A percentile compares a stretch with the other conserved stretches of the same genome.
Evolutionary conservation across 2,113 vertebrate genomes (phyloP).

Genomic region (Sitta europaea): DNA sequence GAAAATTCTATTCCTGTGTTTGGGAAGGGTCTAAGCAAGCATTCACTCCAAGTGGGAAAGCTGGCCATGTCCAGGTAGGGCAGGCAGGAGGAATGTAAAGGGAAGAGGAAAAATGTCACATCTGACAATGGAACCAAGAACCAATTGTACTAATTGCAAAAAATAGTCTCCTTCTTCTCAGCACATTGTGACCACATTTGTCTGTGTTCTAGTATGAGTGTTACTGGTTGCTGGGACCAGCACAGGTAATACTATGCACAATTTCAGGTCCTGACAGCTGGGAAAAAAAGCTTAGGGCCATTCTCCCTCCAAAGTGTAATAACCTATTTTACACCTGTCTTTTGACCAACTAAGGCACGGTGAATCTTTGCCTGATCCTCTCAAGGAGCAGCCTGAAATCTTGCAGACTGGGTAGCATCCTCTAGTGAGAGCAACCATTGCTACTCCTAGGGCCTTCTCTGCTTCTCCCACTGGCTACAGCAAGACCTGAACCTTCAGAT

Average conservation of each 20-base stretch:
- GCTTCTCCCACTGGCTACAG: neutral
- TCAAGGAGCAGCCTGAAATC: neutral
- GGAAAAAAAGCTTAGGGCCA: neutral
- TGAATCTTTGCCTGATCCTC: neutral
- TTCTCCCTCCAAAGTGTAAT: neutral
- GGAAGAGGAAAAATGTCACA: slow-evolving; percentile 16
- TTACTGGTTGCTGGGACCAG: neutral
- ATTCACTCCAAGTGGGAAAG: neutral
- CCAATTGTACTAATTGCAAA: neutral
- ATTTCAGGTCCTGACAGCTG: neutral
- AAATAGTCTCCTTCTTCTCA: neutral
- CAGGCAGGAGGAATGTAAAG: neutral
- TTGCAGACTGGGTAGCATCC: neutral
- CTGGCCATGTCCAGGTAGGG: neutral
- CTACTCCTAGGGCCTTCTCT: neutral
- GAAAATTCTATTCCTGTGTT: neutral
- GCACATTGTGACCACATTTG: rapidly evolving
- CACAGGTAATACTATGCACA: rapidly evolving
- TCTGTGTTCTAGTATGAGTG: neutral
- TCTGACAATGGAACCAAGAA: neutral
- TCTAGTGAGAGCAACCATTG: neutral
- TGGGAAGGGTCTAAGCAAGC: neutral
- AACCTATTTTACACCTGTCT: neutral
- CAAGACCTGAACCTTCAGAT: neutral
- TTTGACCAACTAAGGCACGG: neutral